Evolutionary conservation across 1,140 invertebrate genomes (phyloP).

Genomic region (Drosophila fuyamai): DNA sequence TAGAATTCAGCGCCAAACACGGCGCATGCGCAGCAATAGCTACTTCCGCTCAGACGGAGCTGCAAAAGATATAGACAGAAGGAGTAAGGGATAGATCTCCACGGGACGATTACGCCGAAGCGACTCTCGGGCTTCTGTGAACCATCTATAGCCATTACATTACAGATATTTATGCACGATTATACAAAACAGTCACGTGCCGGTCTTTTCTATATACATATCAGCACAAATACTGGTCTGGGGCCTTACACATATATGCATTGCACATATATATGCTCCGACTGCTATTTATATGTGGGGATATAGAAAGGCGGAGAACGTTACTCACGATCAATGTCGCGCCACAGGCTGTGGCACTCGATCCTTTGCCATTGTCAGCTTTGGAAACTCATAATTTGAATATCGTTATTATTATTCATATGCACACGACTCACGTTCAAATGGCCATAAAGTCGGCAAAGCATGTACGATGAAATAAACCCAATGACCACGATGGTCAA

Average conservation of each 20-base stretch:
- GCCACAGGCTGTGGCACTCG: not conserved
- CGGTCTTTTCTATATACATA: constrained; percentile 44
- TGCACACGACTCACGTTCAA: constrained; percentile 59
- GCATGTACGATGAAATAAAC: constrained; percentile 60
- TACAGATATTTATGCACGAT: constrained; percentile 75
- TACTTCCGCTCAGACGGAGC: constrained; percentile 19
- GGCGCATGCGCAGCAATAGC: constrained; percentile 41
- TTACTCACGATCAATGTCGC: constrained; percentile 28
- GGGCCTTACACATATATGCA: constrained; percentile 44
- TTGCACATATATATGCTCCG: constrained; percentile 1
- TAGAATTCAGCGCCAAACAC: constrained; percentile 22
- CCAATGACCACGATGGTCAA: constrained; percentile 46
- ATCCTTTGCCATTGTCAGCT: constrained; percentile 8
- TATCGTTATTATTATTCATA: constrained; percentile 82
- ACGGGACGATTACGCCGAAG: constrained; percentile 28
- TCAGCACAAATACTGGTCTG: constrained; percentile 24
- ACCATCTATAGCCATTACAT: constrained; percentile 55
- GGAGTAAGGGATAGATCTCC: constrained; percentile 22
- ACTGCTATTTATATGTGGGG: constrained; percentile 9
- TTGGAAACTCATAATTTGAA: constrained; percentile 66
- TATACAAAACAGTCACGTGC: constrained; percentile 77
- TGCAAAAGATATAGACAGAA: not conserved
- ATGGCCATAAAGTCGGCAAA: constrained; percentile 57
- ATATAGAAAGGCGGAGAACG: constrained; percentile 37
- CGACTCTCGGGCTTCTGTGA: constrained; percentile 12